phyloP scores from a whole-genome alignment of 92 coral and sea anemone genomes.

The Porites evermanni region DNA sequence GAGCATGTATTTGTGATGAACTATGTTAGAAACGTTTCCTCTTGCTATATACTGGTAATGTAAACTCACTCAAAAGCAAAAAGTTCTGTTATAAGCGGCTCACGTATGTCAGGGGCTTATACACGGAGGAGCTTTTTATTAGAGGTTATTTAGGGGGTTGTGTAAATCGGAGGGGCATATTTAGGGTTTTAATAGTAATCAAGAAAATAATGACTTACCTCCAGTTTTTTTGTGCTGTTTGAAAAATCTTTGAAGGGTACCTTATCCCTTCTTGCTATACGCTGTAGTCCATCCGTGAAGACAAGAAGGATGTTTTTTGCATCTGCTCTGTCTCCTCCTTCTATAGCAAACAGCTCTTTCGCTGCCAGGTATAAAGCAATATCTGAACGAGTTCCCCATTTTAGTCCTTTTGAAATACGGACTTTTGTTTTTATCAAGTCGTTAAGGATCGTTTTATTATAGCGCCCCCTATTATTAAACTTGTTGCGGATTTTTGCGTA shows the following conservation, averaged over 20 bases:
- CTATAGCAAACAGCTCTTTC: background rate
- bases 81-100: too few relatives aligned
- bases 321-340: conserved; percentile 20
- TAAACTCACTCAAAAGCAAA: too few relatives aligned
- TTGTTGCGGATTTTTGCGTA: background rate
- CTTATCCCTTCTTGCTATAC: background rate
- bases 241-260: background rate
- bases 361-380: conserved; percentile 3
- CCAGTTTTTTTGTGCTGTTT: background rate
- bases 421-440: background rate
- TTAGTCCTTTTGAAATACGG: background rate
- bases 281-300: conserved; percentile 11
- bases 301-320: conserved; percentile 5
- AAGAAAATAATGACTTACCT: background rate
- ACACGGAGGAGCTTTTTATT: too few relatives aligned
- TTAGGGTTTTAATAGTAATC: background rate
- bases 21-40: too few relatives aligned
- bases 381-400: conserved; percentile 24
- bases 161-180: too few relatives aligned
- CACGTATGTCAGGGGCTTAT: too few relatives aligned
- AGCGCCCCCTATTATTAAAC: background rate
- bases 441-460: background rate
- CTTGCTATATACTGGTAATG: too few relatives aligned
- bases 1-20: too few relatives aligned
- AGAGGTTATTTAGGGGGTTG: too few relatives aligned